Conservation (phyloP, 2,888 invertebrate species). For the Dynastes grantii region DNA sequence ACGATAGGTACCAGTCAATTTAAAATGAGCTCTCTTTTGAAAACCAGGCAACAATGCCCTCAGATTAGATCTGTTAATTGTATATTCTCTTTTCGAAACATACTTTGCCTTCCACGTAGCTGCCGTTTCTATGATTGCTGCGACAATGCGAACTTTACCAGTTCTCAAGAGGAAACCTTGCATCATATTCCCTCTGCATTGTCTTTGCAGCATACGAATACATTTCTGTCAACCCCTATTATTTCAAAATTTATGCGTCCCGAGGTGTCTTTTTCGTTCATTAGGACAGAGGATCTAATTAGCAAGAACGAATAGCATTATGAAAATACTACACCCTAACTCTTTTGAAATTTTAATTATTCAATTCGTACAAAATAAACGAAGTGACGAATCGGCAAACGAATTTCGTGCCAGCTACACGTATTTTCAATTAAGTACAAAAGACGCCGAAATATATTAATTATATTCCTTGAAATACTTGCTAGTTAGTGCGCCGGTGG, state of each 20-base stretch:
- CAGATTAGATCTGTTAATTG: no score
- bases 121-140: no score
- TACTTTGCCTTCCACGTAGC: no score
- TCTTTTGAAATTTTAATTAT: conserved; percentile 41
- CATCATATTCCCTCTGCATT: no score
- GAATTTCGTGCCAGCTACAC: conserved; percentile 25
- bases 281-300: conserved; percentile 1
- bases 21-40: no score
- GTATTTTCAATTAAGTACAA: conserved; percentile 38
- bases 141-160: no score
- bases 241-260: conserved; percentile 10
- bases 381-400: conserved; percentile 1
- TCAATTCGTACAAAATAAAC: conserved; percentile 18
- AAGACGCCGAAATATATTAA: conserved; percentile 37
- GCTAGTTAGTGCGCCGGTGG: background rate
- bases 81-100: no score
- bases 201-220: no score
- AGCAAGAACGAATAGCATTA: conserved; percentile 20
- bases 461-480: conserved; percentile 24
- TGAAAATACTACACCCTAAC: conserved; percentile 24
- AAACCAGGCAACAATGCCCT: no score
- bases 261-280: background rate
- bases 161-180: no score
- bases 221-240: background rate
- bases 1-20: no score